A percentile compares a stretch with the other conserved stretches of the same genome.
Evolutionary conservation across 2,113 vertebrate genomes (phyloP).

Genomic region (Microtus richardsoni): DNA sequence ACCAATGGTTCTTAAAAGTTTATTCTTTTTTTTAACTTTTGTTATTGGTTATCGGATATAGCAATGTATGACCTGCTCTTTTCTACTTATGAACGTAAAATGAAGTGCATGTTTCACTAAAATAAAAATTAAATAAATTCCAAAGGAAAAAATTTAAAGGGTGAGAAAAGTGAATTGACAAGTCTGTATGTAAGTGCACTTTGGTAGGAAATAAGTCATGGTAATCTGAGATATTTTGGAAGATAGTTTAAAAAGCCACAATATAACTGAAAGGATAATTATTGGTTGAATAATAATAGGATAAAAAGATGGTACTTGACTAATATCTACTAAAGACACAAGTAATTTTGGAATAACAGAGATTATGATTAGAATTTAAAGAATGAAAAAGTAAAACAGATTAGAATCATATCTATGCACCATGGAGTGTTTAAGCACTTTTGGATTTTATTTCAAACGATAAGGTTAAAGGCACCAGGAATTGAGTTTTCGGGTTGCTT

Average conservation of each 20-base stretch:
- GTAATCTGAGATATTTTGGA: background rate
- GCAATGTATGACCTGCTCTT: background rate
- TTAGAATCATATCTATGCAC: background rate
- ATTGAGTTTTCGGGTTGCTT: background rate
- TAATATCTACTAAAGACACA: background rate
- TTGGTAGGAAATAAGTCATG: background rate
- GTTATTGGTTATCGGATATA: background rate
- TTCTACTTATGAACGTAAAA: background rate
- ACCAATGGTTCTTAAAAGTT: background rate
- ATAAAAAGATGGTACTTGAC: background rate
- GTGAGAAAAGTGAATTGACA: background rate
- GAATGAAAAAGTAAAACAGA: background rate
- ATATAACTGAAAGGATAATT: background rate
- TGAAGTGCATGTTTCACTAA: no score
- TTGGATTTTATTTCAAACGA: background rate
- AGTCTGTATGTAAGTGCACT: background rate
- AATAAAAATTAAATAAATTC: background rate
- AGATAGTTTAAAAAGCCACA: background rate
- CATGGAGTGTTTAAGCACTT: background rate
- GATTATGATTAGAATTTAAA: background rate
- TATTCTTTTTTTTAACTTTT: background rate
- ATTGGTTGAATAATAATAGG: background rate
- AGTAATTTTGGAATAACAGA: background rate
- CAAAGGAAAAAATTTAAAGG: background rate
- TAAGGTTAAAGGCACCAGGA: background rate